These are phyloP conservation scores for Pangasius krempfi DNA, from an alignment of 2,797 vertebrate genomes.

Conservation along the genomic window DNA sequence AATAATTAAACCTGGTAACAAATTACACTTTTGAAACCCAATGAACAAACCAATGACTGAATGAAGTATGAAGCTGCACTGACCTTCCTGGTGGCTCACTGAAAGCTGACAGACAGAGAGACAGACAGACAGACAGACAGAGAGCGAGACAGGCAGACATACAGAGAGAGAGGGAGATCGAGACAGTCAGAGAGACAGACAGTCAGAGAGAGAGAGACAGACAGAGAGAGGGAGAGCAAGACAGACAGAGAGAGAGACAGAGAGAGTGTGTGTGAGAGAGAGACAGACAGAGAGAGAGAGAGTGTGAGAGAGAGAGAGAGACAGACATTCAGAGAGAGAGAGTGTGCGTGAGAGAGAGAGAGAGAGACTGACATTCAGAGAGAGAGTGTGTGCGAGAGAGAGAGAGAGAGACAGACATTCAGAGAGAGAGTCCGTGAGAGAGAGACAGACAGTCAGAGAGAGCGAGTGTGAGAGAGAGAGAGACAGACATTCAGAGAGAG, in stretches of 20 bases:
- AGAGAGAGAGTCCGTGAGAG: too few relatives aligned
- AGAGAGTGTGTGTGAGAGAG: background rate
- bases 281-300: background rate
- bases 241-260: background rate
- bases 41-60: background rate
- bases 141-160: background rate
- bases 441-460: background rate
- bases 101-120: background rate
- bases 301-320: background rate
- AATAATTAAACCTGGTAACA: background rate
- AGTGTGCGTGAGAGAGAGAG: background rate
- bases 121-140: background rate
- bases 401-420: background rate
- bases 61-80: background rate
- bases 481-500: background rate
- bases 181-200: background rate
- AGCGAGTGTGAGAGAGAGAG: background rate
- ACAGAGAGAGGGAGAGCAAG: background rate
- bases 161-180: background rate
- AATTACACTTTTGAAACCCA: background rate
- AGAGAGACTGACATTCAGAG: background rate
- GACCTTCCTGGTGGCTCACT: too few relatives aligned
- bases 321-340: background rate
- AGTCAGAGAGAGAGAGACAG: background rate
- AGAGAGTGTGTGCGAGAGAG: background rate